Conservation (phyloP, 2,797 vertebrate species). For the Sparus aurata region DNA sequence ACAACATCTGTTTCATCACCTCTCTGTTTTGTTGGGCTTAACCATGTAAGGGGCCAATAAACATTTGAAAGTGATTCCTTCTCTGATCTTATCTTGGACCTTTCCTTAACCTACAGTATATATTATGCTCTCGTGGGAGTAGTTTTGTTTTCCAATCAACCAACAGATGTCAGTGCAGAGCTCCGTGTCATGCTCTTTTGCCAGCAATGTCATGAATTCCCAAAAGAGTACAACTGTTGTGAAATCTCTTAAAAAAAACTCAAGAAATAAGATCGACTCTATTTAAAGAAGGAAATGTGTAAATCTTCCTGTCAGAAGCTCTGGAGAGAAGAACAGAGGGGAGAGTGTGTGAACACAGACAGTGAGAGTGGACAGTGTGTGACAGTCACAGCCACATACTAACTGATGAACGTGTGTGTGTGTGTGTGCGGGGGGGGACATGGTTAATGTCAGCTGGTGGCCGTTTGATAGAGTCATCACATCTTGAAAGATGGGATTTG, state of each 20-base stretch:
- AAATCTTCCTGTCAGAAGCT: constrained; percentile 14
- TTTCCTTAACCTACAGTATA: constrained; percentile 2
- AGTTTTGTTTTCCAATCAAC: constrained; percentile 27
- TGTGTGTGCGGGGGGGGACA: constrained; percentile 10
- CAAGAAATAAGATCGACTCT: neutral
- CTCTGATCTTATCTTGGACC: neutral
- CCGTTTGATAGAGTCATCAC: constrained; percentile 56
- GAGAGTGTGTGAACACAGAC: constrained; percentile 39
- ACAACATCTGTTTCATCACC: constrained; percentile 18
- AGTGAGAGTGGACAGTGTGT: constrained; percentile 50
- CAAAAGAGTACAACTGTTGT: neutral
- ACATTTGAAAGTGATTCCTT: constrained; percentile 21
- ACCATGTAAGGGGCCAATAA: constrained; percentile 46
- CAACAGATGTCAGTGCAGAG: constrained; percentile 72
- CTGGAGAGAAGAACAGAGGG: constrained; percentile 43
- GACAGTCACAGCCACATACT: constrained; percentile 69
- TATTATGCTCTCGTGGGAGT: neutral
- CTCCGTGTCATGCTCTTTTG: neutral
- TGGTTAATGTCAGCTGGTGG: constrained; percentile 41
- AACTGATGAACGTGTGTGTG: constrained; percentile 29
- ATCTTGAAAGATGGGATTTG: constrained; percentile 59
- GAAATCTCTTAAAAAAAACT: neutral
- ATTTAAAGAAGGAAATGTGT: neutral
- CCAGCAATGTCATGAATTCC: neutral
- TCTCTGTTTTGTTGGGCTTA: constrained; percentile 42